Base-by-base conservation (phyloP, 2,888 invertebrate species). In the Himalopsyche japonica region DNA sequence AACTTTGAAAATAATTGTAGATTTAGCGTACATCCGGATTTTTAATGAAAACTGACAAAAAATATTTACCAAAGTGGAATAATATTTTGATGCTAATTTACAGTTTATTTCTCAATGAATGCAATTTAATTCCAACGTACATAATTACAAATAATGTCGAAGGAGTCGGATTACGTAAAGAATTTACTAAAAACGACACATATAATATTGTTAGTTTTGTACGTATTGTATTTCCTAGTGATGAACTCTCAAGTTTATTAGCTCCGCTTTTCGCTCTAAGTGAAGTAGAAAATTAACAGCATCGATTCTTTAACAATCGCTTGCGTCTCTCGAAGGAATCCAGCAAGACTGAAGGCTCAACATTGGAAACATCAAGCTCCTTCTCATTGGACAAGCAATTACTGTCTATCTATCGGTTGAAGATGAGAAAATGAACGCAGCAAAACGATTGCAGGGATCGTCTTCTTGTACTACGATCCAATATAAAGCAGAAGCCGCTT, bases 301-400 rank as follows among this genome's bases (percentile, higher is more conserved):
- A 70, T 70, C 70, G 12, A 24, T 70, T 70, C 70, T 70, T 64
- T 70, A 70, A 27, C 70, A 27, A 70, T 30, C 27, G 12, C 70
- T 70, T 27, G 70, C 12, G 64, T 8, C 27, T 64, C 64, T 64
- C 18, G 64, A 27, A 1, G 20, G 64, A 70, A 70, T 70, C 30
- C 30, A 70, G 27, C 18, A 27, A 70, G 70, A 70, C 27, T 70
- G 70, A 70, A 70, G 70, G 70, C 70, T 70, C 70, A 70, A 70
- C 70, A 70, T 70, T 70, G 70, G 70, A 70, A 70, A 70, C 70
- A 70, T 70, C 70, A 70, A 70, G 70, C 70, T 70, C 15, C 70
- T 15, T 70, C 78, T 84, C 86, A 84, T 86, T 86, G 84, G 83
- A 86, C 81, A 84, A 84, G 86, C 84, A 86, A 86, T 86, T 84